Base-by-base conservation (phyloP, 2,888 invertebrate genomes). In the Ganaspis brasiliensis region DNA sequence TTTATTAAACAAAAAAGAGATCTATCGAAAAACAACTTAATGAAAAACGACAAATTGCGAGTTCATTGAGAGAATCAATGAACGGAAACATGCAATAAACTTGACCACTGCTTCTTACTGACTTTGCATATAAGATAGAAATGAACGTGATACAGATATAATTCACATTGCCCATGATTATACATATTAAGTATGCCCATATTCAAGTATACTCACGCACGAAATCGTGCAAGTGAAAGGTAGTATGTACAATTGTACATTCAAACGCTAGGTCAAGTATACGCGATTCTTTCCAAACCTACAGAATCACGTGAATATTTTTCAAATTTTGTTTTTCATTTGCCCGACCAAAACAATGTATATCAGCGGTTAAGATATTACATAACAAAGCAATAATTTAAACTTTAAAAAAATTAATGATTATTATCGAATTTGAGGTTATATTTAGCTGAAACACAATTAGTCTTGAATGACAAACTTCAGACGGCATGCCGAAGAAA, bases 251-350 rank as follows among this genome's bases (percentile, higher is more conserved):
- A n/a, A n/a, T n/a, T 80, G 76, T 77, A 77, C 75, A 74, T 78
- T 78, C 80, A 77, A 77, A 78, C 77, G 83, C 83, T 84, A 85
- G 82, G 83, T 85, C 83, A 83, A 83, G 82, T 81, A n/a, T n/a
- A 79, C 81, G 79, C 80, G 70, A 45, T 26, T 24, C 37, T 37
- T 37, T 63, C 19, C 63, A 21, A 14, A 35, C 35, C 67, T 70
- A 74, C 74, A 73, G 45, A 56, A 19, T 72, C 77, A 49, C 73
- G 71, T 75, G 74, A 55, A 73, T 31, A 49, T 35, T 71, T 72
- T 76, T 70, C 12, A 57, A 74, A 77, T 77, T 74, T 67, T 37
- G 67, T 61, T 63, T 52, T 19, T 49, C 24, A 78, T 70, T 72
- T 80, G 79, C 75, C 55, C 21, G 72, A 63, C 63, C n/a, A n/a